These are phyloP conservation scores for Porites lobata DNA, from an alignment of 92 coral and sea anemone genomes.

Conservation along the genomic window DNA sequence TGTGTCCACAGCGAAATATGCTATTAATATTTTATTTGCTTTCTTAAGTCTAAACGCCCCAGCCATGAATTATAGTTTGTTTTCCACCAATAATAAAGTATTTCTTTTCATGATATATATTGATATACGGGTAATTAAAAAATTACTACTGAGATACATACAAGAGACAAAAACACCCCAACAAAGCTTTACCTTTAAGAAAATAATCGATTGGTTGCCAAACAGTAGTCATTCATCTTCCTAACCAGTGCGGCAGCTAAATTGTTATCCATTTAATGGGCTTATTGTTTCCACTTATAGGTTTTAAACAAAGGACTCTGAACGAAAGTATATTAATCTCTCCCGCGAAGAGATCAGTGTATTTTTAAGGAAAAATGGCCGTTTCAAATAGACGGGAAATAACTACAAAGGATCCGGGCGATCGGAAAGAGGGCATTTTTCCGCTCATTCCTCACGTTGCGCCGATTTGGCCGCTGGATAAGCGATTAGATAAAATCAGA, in stretches of 20 bases:
- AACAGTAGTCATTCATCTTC: neutral
- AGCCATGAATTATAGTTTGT: neutral
- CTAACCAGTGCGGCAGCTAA: neutral
- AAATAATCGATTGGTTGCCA: constrained; percentile 12
- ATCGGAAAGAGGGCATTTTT: neutral
- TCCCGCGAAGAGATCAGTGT: constrained; percentile 11
- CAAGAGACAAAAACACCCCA: neutral
- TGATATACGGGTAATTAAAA: neutral
- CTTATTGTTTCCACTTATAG: neutral
- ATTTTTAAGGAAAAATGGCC: constrained; percentile 4
- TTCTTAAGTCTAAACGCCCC: neutral
- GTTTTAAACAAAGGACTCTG: constrained; percentile 26
- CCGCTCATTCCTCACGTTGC: constrained; percentile 53
- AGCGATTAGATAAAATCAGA: constrained; percentile 26
- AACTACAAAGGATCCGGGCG: neutral
- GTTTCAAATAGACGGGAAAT: neutral
- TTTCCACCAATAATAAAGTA: constrained; percentile 12
- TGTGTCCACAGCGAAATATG: neutral
- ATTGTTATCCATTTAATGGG: neutral
- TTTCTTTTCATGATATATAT: neutral
- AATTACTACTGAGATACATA: neutral
- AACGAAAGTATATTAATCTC: constrained; percentile 12
- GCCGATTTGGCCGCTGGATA: constrained; percentile 71
- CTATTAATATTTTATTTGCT: constrained; percentile 29
- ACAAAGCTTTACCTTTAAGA: neutral